These are phyloP conservation scores for Melikaiella ostensackeni DNA, from an alignment of 2,888 invertebrate genomes.

Conservation along the genomic window DNA sequence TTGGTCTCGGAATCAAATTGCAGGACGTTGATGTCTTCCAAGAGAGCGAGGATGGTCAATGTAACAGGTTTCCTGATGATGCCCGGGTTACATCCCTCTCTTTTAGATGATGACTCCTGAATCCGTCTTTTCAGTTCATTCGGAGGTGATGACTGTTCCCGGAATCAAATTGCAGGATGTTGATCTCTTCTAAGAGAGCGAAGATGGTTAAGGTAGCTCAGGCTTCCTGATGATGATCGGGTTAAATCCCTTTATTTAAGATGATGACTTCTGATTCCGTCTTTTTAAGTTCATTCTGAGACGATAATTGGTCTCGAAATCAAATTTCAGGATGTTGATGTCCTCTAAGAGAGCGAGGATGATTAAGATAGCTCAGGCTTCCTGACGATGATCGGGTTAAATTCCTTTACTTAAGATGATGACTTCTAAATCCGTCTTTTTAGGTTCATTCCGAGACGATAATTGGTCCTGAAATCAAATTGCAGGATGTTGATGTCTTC, in stretches of 20 bases:
- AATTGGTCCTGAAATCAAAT: background rate
- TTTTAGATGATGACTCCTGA: too few relatives aligned
- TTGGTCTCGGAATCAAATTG: too few relatives aligned
- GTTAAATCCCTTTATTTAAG: background rate
- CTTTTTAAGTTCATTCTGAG: background rate
- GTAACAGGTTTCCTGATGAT: too few relatives aligned
- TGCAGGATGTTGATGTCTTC: background rate
- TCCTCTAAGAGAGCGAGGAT: background rate
- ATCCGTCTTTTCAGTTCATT: background rate
- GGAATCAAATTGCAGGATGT: background rate
- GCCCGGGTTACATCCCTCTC: too few relatives aligned
- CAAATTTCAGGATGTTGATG: background rate
- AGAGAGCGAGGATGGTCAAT: too few relatives aligned
- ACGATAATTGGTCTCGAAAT: background rate
- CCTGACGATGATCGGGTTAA: too few relatives aligned
- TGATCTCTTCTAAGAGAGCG: background rate
- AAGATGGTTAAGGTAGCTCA: too few relatives aligned
- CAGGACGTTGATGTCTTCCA: background rate
- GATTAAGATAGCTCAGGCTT: too few relatives aligned
- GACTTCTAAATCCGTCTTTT: background rate
- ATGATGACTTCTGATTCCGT: background rate
- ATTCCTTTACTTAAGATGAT: background rate
- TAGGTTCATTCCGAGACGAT: conserved; percentile 1
- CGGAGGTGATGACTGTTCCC: background rate
- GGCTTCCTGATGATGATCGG: too few relatives aligned